Evolutionary conservation across 2,113 vertebrate species (phyloP), one percentile per base, ranked within the genome.

Genomic region (Phalacrocorax pelagicus): DNA sequence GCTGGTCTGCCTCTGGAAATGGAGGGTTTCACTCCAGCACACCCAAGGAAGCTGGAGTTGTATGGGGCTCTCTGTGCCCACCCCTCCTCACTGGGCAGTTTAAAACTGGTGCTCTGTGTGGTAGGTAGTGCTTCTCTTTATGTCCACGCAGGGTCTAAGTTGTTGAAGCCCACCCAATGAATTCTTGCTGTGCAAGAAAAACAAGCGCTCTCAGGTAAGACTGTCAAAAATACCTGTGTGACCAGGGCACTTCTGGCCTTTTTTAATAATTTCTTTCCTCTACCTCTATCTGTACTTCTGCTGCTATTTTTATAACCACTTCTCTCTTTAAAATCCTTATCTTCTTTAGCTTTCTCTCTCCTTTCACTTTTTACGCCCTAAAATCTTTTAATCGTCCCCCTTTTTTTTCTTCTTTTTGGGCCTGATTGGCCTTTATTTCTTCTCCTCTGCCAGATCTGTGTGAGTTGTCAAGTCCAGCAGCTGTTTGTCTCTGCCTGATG

Each of bases 401-500:
- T 91, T 66, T 52, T 91, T 66, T 52, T 91, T 63, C 66, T 36
- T 13, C 34, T 71, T 94, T 84, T 90, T 91, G 78, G 88, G 85
- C 90, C 94, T 94, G 95, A 96, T 96, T 97, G 89, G 94, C 95
- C 17, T 93, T 95, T 96, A 84, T 94, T 94, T 97, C 90, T 95
- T 81, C 88, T 94, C 59, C 46, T 81, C 34, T 52, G 44, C 92
- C 96, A 97, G 98, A 98, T 98, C 98, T 98, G 98, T 97, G 85
- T 81, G 85, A 85, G 83, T 94, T 98, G 98, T 98, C 98, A 97
- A 96, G 97, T 93, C 94, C 96, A 92, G 85, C 96, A 93, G 97
- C 96, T 91, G 1, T 96, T 97, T 96, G 96, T 98, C 98, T 98
- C 94, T 94, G 93, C 87, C 94, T 95, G 95, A 91, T 95, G 98